phyloP scores from a whole-genome alignment of 2,113 vertebrate genomes.

The Orthonyx spaldingii region DNA sequence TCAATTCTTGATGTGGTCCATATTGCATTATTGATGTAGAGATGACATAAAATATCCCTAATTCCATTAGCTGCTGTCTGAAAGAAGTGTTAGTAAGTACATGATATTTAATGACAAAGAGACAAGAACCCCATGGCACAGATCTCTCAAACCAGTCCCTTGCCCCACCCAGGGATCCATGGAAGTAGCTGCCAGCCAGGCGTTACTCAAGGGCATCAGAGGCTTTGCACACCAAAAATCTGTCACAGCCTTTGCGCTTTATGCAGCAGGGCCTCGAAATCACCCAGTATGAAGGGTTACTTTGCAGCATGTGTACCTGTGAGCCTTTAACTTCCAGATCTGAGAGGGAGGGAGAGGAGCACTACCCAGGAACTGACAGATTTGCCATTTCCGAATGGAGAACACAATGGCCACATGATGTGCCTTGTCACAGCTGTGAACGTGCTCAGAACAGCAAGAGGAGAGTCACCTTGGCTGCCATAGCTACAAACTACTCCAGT shows the following conservation, averaged over 20 bases:
- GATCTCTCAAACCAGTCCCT: not conserved
- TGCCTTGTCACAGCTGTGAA: not conserved
- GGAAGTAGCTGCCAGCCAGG: not conserved
- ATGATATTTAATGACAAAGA: not conserved
- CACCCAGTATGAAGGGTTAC: not conserved
- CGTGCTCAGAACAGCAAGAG: not conserved
- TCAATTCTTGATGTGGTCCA: conserved; percentile 30
- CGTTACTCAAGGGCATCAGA: not conserved
- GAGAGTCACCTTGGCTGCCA: not conserved
- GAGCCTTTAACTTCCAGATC: not conserved
- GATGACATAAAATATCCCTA: conserved; percentile 54
- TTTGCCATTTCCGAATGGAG: not conserved
- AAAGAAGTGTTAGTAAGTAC: conserved; percentile 22
- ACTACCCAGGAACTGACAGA: too few relatives aligned
- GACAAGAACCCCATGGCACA: not conserved
- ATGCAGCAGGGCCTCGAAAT: not conserved
- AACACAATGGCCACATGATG: not conserved
- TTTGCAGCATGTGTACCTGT: not conserved
- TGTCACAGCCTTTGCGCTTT: not conserved
- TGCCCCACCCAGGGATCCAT: not conserved
- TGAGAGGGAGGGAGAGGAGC: not conserved
- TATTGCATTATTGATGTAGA: conserved; percentile 61
- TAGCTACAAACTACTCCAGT: not conserved
- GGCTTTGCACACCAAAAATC: not conserved
- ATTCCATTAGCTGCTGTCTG: conserved; percentile 58